Base-by-base conservation (phyloP, 2,113 vertebrate genomes). In the Semicossyphus pulcher region DNA sequence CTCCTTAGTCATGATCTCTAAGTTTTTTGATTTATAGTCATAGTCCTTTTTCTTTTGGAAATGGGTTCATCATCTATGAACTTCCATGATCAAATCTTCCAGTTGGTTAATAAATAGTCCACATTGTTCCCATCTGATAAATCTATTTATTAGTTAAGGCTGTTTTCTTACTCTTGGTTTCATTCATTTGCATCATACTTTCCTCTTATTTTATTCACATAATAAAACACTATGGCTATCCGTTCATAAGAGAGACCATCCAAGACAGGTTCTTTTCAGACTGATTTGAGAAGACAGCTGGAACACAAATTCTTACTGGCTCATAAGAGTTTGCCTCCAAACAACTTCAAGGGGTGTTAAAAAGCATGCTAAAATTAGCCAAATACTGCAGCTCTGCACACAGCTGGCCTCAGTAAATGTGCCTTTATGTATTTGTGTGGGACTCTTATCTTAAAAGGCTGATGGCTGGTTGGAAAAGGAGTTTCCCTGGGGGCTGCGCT, bases 351-450 rank as follows among this genome's bases (percentile, higher is more conserved):
- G 5, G 8, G 26, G 57, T 44, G 45, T 21, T 48, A 32, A 81
- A 70, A 42, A 81, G 23, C 10, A n/a, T 44, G 39, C 12, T 49
- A 34, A 75, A 72, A 72, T 60, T 39, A 73, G 53, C 41, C 61
- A 70, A 52, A 76, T 45, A 20, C 11, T 6, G 20, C 59, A 51
- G 34, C 29, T 51, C 21, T 37, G 9, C 18, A 14, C 54, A 47
- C 65, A 72, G 69, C 62, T 86, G 53, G 44, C 16, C 29, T 77
- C 15, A 56, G 23, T 81, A 72, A 88, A 81, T 51, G 52, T 73
- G 41, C 23, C 39, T 68, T 2, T 53, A 65, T 78, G 53, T 58
- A 69, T 86, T 81, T 78, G 36, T 61, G 34, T 48, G 14, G 10
- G 74, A 39, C 36, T 66, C 41, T 82, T 72, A 72, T 77, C 65